Conservation (phyloP, 2,113 vertebrate genomes). For the Pipra filicauda region DNA sequence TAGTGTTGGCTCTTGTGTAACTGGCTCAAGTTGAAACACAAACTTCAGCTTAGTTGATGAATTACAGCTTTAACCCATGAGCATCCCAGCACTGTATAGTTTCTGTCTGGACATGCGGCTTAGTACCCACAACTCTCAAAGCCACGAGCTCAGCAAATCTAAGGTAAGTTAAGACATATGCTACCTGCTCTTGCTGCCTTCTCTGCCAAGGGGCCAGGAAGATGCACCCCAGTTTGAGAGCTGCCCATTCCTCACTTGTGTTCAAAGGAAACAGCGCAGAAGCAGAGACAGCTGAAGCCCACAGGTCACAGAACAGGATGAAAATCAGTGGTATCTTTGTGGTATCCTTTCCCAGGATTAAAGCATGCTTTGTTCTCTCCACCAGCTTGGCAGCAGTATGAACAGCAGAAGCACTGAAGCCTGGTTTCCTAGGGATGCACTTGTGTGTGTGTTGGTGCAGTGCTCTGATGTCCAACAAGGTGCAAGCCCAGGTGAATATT, state of each 20-base stretch:
- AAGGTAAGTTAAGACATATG: not conserved
- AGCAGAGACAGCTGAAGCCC: not conserved
- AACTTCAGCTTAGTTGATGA: not conserved
- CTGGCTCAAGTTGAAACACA: not conserved
- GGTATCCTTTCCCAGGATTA: not conserved
- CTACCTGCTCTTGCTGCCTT: not conserved
- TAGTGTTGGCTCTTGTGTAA: not conserved
- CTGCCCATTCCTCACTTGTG: not conserved
- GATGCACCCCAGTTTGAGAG: not conserved
- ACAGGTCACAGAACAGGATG: not conserved
- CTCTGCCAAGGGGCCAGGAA: not conserved
- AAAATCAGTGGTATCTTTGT: not conserved
- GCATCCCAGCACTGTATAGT: not conserved
- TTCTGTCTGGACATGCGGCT: not conserved
- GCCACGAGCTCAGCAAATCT: not conserved
- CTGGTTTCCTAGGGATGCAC: not conserved
- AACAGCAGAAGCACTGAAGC: not conserved
- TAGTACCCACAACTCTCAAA: not conserved
- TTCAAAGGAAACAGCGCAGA: not conserved
- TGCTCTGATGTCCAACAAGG: not conserved
- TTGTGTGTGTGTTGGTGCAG: not conserved
- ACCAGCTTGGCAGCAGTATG: not conserved
- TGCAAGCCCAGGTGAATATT: not conserved
- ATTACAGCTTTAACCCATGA: not conserved
- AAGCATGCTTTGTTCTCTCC: not conserved